Evolutionary conservation across 2,113 vertebrate genomes (phyloP), one percentile per base, ranked within the genome.

Genomic region (Pycnonotus jocosus): DNA sequence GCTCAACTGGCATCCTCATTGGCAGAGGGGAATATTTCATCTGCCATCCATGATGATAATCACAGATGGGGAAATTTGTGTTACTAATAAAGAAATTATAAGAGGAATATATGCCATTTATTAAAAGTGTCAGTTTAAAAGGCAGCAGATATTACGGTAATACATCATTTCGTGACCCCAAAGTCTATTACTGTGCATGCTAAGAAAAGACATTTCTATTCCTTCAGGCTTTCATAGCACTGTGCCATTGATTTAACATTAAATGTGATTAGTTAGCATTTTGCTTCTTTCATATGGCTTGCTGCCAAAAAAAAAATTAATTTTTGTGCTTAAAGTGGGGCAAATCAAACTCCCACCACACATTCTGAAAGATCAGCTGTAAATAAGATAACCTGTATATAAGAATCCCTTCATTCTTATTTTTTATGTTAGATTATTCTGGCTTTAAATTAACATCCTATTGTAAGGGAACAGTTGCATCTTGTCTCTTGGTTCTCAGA

Each of bases 251-350:
- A 97, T 97, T 97, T 95, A 95, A 93, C 83, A 88, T 95, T 96
- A 91, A 92, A 94, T 94, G 76, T 93, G 90, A 98, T 97, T 96
- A 96, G 93, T 93, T 97, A 96, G 86, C 77, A 94, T 95, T 97
- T 97, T 96, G 51, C 38, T 86, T 94, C 45, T 84, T 85, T 86
- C 56, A 23, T 68, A 68, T 88, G 92, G 69, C 54, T 89, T 88
- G 65, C 66, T 96, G 95, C 73, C 88, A 94, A 90, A 95, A 50
- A 81, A 38, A 95, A 91, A 84, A 87, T 92, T 94, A 95, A 76
- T 87, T 94, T 91, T 97, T 95, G 28, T 90, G 42, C 47, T 91
- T 88, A 68, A 92, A 76, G 35, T 85, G 33, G 95, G 92, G 48
- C 17, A 91, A 95, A 68, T 16, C 69, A 91, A 88, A 62, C 18